Percentiles rank a stretch among this genome's conserved stretches.
These are phyloP conservation scores for Acanthisitta chloris DNA, from an alignment of 2,113 vertebrate species.

Conservation along the genomic window DNA sequence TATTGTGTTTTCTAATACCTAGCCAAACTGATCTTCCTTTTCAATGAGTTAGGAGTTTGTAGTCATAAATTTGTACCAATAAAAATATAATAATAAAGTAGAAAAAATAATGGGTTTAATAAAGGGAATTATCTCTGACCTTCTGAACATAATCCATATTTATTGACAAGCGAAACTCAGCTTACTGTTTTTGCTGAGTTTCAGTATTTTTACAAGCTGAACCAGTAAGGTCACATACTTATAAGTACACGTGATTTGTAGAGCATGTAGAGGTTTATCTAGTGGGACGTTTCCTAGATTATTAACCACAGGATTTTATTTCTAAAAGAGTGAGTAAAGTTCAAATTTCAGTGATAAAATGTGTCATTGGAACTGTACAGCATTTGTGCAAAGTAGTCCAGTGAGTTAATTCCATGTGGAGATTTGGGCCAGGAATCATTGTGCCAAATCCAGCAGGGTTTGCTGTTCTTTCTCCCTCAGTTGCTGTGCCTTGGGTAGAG, in stretches of 20 bases:
- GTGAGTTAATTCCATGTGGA: not conserved
- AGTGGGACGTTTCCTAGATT: not conserved
- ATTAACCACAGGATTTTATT: not conserved
- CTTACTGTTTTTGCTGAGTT: not conserved
- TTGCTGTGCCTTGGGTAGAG: not conserved
- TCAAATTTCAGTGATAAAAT: slow-evolving; percentile 22
- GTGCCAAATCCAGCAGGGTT: not conserved
- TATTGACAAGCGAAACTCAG: not conserved
- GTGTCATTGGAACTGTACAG: not conserved
- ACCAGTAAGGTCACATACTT: not conserved
- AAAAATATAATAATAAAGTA: not conserved
- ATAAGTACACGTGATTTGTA: not conserved
- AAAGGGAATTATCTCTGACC: not conserved
- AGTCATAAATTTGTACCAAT: not conserved
- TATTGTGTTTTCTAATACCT: not conserved
- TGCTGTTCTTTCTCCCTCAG: not conserved
- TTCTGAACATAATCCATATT: not conserved
- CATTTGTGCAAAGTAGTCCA: not conserved
- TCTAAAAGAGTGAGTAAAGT: not conserved
- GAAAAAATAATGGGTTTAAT: not conserved
- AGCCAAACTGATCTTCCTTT: not conserved
- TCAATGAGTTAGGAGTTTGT: not conserved
- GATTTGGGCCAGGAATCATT: not conserved
- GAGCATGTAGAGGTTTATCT: not conserved
- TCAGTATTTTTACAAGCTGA: not conserved